Evolutionary conservation across 2,113 vertebrate genomes (phyloP).

Genomic region (Gambusia affinis): DNA sequence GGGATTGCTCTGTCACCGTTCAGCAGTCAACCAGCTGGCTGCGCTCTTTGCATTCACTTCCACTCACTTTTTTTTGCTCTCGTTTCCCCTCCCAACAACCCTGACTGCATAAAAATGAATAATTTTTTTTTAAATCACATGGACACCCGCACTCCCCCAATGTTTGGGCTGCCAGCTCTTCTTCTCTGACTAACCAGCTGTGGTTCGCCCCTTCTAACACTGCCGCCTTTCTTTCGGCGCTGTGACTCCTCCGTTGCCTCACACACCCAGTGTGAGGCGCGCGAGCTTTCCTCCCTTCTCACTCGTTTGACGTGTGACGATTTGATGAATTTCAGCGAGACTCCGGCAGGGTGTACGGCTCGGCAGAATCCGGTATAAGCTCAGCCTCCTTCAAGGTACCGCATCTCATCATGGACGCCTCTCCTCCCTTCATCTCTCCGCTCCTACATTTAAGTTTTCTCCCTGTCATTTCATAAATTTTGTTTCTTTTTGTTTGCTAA

Average conservation of each 20-base stretch:
- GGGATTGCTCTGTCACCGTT: slow-evolving; percentile 57
- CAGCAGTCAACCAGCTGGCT: slow-evolving; percentile 38
- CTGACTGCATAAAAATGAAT: slow-evolving; percentile 36
- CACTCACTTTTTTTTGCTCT: neutral
- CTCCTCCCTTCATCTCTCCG: slow-evolving; percentile 41
- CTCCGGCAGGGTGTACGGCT: slow-evolving; percentile 82
- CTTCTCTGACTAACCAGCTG: slow-evolving; percentile 69
- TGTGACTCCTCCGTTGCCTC: slow-evolving; percentile 49
- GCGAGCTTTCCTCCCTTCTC: slow-evolving; percentile 52
- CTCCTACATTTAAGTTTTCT: slow-evolving; percentile 28
- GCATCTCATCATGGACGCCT: slow-evolving; percentile 66
- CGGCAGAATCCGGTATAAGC: slow-evolving; percentile 87
- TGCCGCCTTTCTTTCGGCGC: slow-evolving; percentile 42
- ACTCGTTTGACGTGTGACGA: slow-evolving; percentile 73
- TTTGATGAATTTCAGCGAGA: slow-evolving; percentile 86
- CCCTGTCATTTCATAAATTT: slow-evolving; percentile 11
- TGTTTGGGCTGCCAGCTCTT: slow-evolving; percentile 52
- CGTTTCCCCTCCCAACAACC: slow-evolving; percentile 41
- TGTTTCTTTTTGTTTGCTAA: slow-evolving; percentile 13
- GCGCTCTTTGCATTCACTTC: slow-evolving; percentile 38
- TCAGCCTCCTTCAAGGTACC: slow-evolving; percentile 86
- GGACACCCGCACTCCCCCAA: neutral
- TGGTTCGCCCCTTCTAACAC: slow-evolving; percentile 61
- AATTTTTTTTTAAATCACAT: neutral
- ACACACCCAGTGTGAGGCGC: slow-evolving; percentile 56